phyloP scores from a whole-genome alignment of 2,797 vertebrate species.

The Spinus pinus region DNA sequence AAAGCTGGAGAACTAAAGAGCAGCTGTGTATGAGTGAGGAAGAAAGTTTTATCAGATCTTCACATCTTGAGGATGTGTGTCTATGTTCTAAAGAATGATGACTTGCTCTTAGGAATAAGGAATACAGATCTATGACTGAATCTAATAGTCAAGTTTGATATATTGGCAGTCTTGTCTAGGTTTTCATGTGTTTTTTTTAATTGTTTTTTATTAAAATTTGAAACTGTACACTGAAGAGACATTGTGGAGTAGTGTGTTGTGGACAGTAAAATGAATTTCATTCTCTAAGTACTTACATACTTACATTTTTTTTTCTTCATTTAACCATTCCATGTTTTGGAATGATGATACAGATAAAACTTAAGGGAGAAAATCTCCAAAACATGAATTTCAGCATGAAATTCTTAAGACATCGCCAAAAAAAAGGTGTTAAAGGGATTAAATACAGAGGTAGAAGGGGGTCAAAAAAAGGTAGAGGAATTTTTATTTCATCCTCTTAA shows the following conservation, averaged over 20 bases:
- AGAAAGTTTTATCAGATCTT: background rate
- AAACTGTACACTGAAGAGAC: background rate
- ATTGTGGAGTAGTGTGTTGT: background rate
- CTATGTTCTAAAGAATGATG: background rate
- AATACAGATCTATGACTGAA: background rate
- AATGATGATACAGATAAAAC: background rate
- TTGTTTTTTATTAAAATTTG: background rate
- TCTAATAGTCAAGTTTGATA: background rate
- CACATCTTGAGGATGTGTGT: background rate
- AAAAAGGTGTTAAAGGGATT: background rate
- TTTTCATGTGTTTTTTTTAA: background rate
- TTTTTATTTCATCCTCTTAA: background rate
- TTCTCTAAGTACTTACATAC: background rate
- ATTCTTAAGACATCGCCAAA: background rate
- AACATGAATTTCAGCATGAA: background rate
- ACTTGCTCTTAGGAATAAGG: background rate
- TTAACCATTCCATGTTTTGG: background rate
- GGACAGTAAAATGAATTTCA: background rate
- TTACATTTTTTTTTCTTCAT: background rate
- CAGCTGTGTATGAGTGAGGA: background rate
- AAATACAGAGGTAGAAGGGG: background rate
- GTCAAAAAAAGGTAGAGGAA: background rate
- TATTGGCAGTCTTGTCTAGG: background rate
- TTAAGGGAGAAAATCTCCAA: rapidly evolving
- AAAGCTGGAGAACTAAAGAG: background rate